A percentile compares a stretch with the other conserved stretches of the same genome.
Conservation (phyloP, 1,140 invertebrate species). For the Macrobrachium rosenbergii region DNA sequence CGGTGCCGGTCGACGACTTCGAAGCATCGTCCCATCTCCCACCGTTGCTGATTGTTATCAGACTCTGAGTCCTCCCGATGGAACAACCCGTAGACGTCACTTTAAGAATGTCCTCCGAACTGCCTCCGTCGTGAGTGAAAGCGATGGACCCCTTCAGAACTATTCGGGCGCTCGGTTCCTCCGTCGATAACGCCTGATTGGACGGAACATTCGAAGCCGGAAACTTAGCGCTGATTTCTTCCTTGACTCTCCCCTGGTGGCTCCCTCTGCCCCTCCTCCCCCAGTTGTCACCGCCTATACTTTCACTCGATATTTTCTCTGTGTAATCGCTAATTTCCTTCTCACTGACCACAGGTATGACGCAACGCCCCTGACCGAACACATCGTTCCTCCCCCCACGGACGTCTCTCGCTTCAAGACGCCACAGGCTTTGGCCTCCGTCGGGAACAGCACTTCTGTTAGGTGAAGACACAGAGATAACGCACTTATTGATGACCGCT, state of each 20-base stretch:
- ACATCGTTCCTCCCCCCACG: background rate
- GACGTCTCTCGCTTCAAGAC: background rate
- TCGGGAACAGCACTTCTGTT: background rate
- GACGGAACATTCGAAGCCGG: too few species aligned
- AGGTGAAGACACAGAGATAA: too few species aligned
- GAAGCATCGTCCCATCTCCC: constrained; percentile 9
- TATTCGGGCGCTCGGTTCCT: constrained; percentile 52
- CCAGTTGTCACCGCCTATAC: background rate
- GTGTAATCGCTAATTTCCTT: background rate
- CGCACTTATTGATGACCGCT: too few species aligned
- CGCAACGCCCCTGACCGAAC: constrained; percentile 24
- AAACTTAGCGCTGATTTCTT: too few species aligned
- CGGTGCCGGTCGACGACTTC: background rate
- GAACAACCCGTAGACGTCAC: background rate
- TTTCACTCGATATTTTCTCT: constrained; percentile 13
- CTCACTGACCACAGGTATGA: constrained; percentile 47
- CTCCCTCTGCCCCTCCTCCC: too few species aligned
- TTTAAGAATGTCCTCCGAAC: background rate
- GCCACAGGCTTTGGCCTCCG: background rate
- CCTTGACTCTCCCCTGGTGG: too few species aligned
- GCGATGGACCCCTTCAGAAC: constrained; percentile 50
- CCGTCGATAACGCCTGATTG: too few species aligned
- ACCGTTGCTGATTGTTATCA: background rate
- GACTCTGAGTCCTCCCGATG: too few species aligned
- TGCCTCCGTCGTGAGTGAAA: constrained; percentile 42